Evolutionary conservation across 2,113 vertebrate genomes (phyloP), one percentile per base, ranked within the genome.

Genomic region (Motacilla tschutschensis): DNA sequence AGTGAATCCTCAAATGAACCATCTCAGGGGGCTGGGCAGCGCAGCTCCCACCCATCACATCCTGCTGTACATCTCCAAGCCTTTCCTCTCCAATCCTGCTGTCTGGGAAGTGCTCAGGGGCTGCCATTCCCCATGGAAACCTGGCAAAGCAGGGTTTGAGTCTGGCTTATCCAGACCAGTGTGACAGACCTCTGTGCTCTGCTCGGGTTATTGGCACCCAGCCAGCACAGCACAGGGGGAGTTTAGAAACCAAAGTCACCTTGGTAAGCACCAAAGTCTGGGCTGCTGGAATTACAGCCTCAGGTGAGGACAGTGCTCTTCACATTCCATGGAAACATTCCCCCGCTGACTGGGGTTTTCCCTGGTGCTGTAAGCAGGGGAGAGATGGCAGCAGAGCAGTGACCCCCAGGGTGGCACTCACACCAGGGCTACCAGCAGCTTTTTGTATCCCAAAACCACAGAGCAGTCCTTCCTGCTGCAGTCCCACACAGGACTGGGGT

Each of bases 241-340:
- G 1, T 26, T 73, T 18, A 26, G 65, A 41, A 65, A 54, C 22
- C 81, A 77, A 89, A 76, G 83, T 87, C 79, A 85, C 71, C 82
- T 87, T 81, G 75, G 26, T 20, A 44, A 60, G 36, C 70, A 40
- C 41, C 33, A 13, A 22, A 9, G 38, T 16, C 41, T 10, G 35
- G 31, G 79, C 55, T 33, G 13, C 25, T 72, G 79, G 25, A 38
- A 53, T 50, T 17, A 33, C 36, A 80, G 36, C 44, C 60, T 31
- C 10, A 29, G n/a, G 35, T 3, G 59, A 46, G 55, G 47, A 66
- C 36, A 44, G 31, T 6, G 24, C 28, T 80, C 22, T 60, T 46
- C 46, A 8, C 19, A 4, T 35, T 14, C 20, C 44, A 14, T 10
- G 47, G 7, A 29, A 74, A 17, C 5, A 29, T 21, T 75, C 62